These are phyloP conservation scores for Sinocyclocheilus maitianheensis DNA, from an alignment of 2,113 vertebrate species.

Conservation along the genomic window DNA sequence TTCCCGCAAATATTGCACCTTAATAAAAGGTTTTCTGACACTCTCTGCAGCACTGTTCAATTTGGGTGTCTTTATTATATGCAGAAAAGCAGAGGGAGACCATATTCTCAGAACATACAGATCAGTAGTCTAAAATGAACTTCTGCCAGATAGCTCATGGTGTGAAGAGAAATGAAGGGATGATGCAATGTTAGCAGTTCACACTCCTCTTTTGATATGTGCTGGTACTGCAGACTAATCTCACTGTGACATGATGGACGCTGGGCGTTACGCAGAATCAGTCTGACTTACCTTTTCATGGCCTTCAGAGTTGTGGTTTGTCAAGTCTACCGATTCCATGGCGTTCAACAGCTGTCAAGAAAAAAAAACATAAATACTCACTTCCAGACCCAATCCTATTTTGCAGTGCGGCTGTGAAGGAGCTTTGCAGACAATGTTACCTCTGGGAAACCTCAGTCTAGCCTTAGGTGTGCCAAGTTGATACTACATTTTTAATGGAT, in stretches of 20 bases:
- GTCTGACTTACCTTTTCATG: conserved; percentile 62
- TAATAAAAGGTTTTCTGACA: not conserved
- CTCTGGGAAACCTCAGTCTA: not conserved
- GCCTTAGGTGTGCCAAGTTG: not conserved
- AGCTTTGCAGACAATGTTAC: not conserved
- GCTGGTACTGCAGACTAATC: not conserved
- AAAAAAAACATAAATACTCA: not conserved
- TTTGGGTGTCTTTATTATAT: not conserved
- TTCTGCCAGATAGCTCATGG: conserved; percentile 11
- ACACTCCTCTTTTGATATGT: not conserved
- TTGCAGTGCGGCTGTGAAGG: not conserved
- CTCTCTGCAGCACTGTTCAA: not conserved
- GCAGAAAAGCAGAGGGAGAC: not conserved
- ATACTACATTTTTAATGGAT: not conserved
- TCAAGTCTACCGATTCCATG: conserved; percentile 44
- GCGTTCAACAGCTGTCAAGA: conserved; percentile 50
- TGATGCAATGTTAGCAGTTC: not conserved
- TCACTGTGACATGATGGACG: not conserved
- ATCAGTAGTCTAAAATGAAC: conserved; percentile 19
- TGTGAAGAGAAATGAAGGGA: not conserved
- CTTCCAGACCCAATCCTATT: not conserved
- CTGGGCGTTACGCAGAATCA: not conserved
- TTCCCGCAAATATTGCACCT: not conserved
- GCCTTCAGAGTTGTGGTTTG: conserved; percentile 45
- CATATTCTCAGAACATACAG: conserved; percentile 3